These are phyloP conservation scores for Ramazzottius varieornatus DNA, from an alignment of 2,888 invertebrate genomes.

Conservation along the genomic window DNA sequence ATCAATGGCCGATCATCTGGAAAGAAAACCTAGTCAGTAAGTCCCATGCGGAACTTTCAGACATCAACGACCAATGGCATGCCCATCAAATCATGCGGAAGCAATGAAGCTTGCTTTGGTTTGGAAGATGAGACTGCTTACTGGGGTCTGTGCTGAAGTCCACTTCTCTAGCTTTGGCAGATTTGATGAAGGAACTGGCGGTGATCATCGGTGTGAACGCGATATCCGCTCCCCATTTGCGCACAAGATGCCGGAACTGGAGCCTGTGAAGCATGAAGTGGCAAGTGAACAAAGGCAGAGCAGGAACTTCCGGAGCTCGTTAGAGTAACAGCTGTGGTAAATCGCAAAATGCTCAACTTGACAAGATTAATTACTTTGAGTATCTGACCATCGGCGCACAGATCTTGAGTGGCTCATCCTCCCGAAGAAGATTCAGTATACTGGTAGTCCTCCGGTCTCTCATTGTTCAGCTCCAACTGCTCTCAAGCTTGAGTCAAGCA, in stretches of 20 bases:
- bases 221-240: conserved; percentile 56
- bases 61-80: not conserved
- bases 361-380: conserved; percentile 38
- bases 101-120: no score
- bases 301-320: not conserved
- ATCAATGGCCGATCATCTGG: conserved; percentile 54
- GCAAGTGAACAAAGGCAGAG: not conserved
- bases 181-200: conserved; percentile 69
- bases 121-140: conserved; percentile 8
- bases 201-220: conserved; percentile 91
- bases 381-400: conserved; percentile 92
- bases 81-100: no score
- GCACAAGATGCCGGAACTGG: conserved; percentile 44
- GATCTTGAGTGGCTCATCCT: conserved; percentile 39
- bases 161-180: conserved; percentile 45
- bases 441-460: no score
- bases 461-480: no score
- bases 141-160: conserved; percentile 25
- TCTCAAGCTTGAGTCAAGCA: no score
- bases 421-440: no score
- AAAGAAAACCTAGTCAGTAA: conserved; percentile 8
- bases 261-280: conserved; percentile 26
- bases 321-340: no score
- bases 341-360: no score
- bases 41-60: not conserved